Evolutionary conservation across 2,797 vertebrate genomes (phyloP), one percentile per base, ranked within the genome.

Genomic region (Notolepis coatsorum): DNA sequence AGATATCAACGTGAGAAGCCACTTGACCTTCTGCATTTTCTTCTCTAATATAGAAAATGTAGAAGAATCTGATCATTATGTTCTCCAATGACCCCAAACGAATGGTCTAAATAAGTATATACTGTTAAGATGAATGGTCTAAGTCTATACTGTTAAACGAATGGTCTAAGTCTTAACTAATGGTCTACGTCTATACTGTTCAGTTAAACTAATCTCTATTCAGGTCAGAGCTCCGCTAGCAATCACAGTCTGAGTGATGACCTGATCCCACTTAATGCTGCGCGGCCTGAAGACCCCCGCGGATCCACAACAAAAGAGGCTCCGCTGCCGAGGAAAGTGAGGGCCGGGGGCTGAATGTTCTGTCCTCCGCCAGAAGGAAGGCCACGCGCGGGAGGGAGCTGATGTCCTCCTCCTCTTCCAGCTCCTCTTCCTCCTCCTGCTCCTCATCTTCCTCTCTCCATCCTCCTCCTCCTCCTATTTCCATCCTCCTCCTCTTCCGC

Each of bases 201-300:
- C n/a, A n/a, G n/a, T n/a, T n/a, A n/a, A n/a, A n/a, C n/a, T n/a
- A n/a, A n/a, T 81, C 23, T 70, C 45, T 65, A 68, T 80, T 82
- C 78, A 77, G 71, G 74, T 80, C 74, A 65, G 61, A 61, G 38
- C 66, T 65, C 48, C 64, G 61, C 67, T 55, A n/a, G 61, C 79
- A 86, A 82, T 85, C 82, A 80, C 59, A 69, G 73, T 43, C 57
- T 28, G 60, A 68, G 60, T 66, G 76, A 85, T 86, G 77, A 86
- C 70, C 76, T 75, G 71, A 84, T 84, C 72, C 71, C 80, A 65
- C 73, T 86, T 88, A 84, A 81, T 77, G 47, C 69, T 51, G 76
- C 62, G 65, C 70, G 43, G 31, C 75, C 81, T 71, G 15, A 68
- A 79, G 73, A 61, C 61, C 68, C 62, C 75, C 9, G 21, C 51